Evolutionary conservation across 92 coral and sea anemone genomes (phyloP).

Genomic region (Scolanthus callimorphus): DNA sequence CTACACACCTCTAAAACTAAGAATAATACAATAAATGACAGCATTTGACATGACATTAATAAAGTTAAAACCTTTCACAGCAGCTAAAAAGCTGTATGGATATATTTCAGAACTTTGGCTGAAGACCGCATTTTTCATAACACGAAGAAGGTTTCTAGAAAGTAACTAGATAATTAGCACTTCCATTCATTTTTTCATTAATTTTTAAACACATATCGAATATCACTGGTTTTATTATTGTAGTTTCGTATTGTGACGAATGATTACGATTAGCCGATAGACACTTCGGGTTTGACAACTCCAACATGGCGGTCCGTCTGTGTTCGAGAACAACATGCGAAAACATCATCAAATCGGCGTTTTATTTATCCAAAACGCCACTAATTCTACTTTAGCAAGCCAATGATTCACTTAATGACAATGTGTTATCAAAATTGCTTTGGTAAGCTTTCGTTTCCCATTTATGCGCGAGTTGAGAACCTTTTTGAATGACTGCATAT

Average conservation of each 20-base stretch:
- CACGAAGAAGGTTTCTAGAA: neutral
- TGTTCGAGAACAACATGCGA: neutral
- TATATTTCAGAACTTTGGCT: neutral
- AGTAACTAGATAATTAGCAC: neutral
- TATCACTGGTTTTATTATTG: neutral
- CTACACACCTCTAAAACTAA: no score
- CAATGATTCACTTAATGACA: no score
- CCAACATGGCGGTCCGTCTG: slow-evolving; percentile 51
- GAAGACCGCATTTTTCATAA: neutral
- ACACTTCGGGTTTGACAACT: slow-evolving; percentile 8
- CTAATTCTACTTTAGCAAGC: neutral
- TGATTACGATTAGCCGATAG: neutral
- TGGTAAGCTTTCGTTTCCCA: no score
- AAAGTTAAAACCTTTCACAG: no score
- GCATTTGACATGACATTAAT: no score
- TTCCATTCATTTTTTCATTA: no score
- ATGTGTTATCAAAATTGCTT: no score
- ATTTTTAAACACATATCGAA: no score
- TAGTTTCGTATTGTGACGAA: neutral
- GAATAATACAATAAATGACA: no score
- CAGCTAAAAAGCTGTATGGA: no score
- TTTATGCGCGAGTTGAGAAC: no score
- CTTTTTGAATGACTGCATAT: no score
- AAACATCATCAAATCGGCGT: neutral
- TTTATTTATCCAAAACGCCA: neutral